Percentiles rank a stretch among this genome's conserved stretches.
These are phyloP conservation scores for Nasonovia ribisnigri DNA, from an alignment of 2,888 invertebrate genomes.

Conservation along the genomic window DNA sequence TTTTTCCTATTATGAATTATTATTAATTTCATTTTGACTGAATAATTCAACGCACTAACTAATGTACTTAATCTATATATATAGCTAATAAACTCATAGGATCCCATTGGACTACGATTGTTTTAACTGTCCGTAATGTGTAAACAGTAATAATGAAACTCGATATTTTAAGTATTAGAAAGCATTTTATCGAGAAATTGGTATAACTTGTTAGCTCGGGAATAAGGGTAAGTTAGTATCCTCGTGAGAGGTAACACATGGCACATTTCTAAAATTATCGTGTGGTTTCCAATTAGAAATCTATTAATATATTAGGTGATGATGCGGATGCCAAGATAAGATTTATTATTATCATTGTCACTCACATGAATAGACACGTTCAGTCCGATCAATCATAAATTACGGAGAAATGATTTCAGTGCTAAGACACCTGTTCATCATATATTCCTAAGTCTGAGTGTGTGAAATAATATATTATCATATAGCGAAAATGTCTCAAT, in stretches of 20 bases:
- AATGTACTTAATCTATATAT: neutral
- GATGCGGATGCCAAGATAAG: neutral
- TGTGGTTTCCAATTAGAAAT: neutral
- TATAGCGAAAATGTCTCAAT: neutral
- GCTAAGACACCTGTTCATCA: neutral
- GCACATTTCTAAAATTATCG: neutral
- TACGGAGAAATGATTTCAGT: neutral
- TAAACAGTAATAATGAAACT: neutral
- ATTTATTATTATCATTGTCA: constrained; percentile 15
- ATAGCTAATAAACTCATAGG: neutral
- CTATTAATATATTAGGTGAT: neutral
- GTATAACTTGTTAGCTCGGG: neutral
- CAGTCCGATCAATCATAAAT: neutral
- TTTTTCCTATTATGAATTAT: neutral
- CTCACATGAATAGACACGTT: neutral
- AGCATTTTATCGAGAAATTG: neutral
- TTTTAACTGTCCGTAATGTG: neutral
- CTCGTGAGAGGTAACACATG: neutral
- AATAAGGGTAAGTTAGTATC: neutral
- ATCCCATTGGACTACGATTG: neutral
- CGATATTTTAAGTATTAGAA: neutral
- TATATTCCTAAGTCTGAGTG: neutral
- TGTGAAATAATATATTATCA: neutral
- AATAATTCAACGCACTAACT: neutral
- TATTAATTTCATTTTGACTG: neutral